Percentiles rank a stretch among this genome's conserved stretches.
Evolutionary conservation across 2,797 vertebrate species (phyloP).

Genomic region (Pangasius macronema): DNA sequence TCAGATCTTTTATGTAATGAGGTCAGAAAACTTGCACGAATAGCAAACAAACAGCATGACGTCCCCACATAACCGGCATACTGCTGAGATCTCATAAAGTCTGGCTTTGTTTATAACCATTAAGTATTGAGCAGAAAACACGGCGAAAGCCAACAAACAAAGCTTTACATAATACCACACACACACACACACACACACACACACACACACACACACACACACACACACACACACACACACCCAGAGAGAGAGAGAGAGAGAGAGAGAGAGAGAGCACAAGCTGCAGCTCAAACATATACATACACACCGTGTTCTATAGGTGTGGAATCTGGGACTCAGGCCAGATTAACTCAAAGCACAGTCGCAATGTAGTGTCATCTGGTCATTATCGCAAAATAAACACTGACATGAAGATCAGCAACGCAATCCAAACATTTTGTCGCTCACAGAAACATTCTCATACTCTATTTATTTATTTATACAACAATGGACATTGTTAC

Average conservation of each 20-base stretch:
- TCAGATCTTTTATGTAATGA: constrained; percentile 38
- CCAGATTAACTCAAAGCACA: neutral
- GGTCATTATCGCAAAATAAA: neutral
- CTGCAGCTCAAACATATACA: neutral
- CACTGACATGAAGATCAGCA: neutral
- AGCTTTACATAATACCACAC: constrained; percentile 48
- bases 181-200: neutral
- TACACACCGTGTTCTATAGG: neutral
- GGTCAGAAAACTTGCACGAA: constrained; percentile 25
- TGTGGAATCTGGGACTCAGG: neutral
- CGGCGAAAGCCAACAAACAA: constrained; percentile 49
- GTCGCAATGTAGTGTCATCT: neutral
- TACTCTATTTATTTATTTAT: neutral
- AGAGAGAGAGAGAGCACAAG: too few species aligned
- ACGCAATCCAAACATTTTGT: neutral
- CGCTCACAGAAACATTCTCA: neutral
- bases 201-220: constrained; percentile 11
- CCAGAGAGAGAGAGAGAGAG: too few species aligned
- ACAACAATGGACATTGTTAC: neutral
- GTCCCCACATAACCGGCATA: neutral
- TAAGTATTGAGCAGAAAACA: constrained; percentile 50
- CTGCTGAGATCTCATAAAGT: constrained; percentile 50
- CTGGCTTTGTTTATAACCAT: constrained; percentile 60
- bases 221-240: neutral
- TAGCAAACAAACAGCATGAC: constrained; percentile 7